Conservation (phyloP, 1,140 invertebrate species). For the Drosophila murphyi region DNA sequence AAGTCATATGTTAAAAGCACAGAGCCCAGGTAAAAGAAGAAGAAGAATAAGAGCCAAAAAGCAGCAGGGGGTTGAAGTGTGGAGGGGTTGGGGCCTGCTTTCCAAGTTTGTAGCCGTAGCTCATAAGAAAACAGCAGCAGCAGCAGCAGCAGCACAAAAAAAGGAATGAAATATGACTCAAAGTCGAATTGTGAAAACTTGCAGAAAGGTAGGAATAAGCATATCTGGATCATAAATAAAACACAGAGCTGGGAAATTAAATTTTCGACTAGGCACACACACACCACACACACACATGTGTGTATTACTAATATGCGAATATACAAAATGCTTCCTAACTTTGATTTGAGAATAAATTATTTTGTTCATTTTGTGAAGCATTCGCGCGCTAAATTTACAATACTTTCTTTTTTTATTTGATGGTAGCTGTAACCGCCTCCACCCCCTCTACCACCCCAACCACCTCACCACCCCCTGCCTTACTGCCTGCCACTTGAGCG, state of each 20-base stretch:
- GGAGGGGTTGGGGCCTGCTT: background rate
- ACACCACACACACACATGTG: slow-evolving; percentile 19
- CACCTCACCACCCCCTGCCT: too few relatives aligned
- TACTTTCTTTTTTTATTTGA: slow-evolving; percentile 14
- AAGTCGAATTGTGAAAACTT: slow-evolving; percentile 83
- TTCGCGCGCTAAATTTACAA: slow-evolving; percentile 46
- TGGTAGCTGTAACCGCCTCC: background rate
- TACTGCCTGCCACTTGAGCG: slow-evolving; percentile 1
- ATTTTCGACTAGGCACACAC: slow-evolving; percentile 75
- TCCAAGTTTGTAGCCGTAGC: slow-evolving; percentile 60
- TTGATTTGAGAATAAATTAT: slow-evolving; percentile 83
- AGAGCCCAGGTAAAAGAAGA: slow-evolving; percentile 32
- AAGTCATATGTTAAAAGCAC: slow-evolving; percentile 81
- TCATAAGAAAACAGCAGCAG: slow-evolving; percentile 24
- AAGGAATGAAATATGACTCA: slow-evolving; percentile 80
- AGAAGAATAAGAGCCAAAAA: slow-evolving; percentile 45
- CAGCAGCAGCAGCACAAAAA: slow-evolving; percentile 23
- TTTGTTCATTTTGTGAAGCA: slow-evolving; percentile 62
- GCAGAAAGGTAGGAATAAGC: slow-evolving; percentile 81
- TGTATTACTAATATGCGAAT: slow-evolving; percentile 75
- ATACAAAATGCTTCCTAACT: slow-evolving; percentile 71
- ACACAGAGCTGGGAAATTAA: slow-evolving; percentile 77
- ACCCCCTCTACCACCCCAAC: background rate
- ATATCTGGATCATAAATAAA: slow-evolving; percentile 83
- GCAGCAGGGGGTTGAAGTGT: slow-evolving; percentile 37